A percentile compares a stretch with the other conserved stretches of the same genome.
These are phyloP conservation scores for Sebastes minor DNA, from an alignment of 2,797 vertebrate genomes.

Conservation along the genomic window DNA sequence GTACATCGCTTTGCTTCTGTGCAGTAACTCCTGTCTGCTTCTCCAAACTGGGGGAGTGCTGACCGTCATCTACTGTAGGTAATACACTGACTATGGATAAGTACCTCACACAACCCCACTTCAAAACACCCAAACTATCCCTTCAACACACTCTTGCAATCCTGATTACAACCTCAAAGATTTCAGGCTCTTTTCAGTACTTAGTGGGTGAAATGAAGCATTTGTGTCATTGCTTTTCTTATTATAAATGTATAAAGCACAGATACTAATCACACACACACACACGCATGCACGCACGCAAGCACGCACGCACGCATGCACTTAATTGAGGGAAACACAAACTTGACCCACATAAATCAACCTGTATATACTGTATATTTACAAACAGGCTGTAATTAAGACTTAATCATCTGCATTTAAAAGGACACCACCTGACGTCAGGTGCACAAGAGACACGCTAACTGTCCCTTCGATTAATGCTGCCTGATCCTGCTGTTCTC, in stretches of 20 bases:
- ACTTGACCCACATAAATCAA: slow-evolving; percentile 29
- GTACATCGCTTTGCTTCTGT: too few species aligned
- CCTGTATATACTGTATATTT: neutral
- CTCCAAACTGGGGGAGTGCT: too few species aligned
- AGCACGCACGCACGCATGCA: too few species aligned
- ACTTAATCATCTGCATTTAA: slow-evolving; percentile 50
- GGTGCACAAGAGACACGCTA: neutral
- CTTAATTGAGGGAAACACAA: slow-evolving; percentile 24
- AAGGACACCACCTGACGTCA: slow-evolving; percentile 31
- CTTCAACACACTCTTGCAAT: neutral
- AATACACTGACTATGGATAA: too few species aligned
- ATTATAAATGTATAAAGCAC: neutral
- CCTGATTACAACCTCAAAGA: neutral
- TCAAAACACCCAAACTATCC: too few species aligned
- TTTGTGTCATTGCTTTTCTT: neutral
- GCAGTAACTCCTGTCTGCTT: too few species aligned
- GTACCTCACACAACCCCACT: too few species aligned
- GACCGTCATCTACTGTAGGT: too few species aligned
- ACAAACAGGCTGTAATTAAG: slow-evolving; percentile 28
- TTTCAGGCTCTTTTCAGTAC: neutral
- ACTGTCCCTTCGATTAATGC: slow-evolving; percentile 23
- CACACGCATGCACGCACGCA: neutral
- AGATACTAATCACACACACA: neutral
- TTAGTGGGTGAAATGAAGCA: neutral
- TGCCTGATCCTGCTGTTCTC: slow-evolving; percentile 32